Evolutionary conservation across 1,140 invertebrate species (phyloP), one percentile per base, ranked within the genome.

Genomic region (Conopomorpha cramerella): DNA sequence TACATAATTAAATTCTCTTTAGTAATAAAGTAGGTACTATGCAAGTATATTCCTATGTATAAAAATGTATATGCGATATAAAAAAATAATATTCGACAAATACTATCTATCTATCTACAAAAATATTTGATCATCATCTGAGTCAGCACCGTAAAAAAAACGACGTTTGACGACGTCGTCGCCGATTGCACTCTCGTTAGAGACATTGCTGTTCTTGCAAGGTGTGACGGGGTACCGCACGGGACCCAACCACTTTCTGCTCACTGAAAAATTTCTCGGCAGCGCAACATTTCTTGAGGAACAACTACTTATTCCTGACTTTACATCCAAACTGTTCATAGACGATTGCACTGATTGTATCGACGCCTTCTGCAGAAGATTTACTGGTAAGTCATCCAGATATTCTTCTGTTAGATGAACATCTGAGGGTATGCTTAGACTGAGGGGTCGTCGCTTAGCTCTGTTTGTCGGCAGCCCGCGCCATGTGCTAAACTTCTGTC

Each of bases 151-250:
- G 41, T 76, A 77, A n/a, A 70, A 46, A 49, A 78, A 77, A 56
- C 70, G 60, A 54, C 64, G 62, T 34, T 51, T 51, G 11, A 67
- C 45, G 11, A 71, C 49, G 52, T 45, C 51, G 17, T 59, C 46
- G 12, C 42, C 39, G 31, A 61, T 65, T 61, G 55, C 60, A 61
- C 51, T 57, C 15, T 38, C 45, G 2, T 27, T 35, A 30, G 45
- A 31, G 3, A 38, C 43, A 34, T 51, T 45, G 15, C 41, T 63
- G 39, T 72, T 70, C 38, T 79, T 79, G 38, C 71, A 79, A 13
- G 82, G 82, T 29, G 82, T 84, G 3, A 83, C 82, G n/a, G 82
- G 82, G 53, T 84, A 84, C 36, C 71, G 61, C 0, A 83, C 79
- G 16, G 81, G 81, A 0, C 82, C 82, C 12, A 74, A 42, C 80